Base-by-base conservation (phyloP, 2,113 vertebrate genomes). In the Monopterus albus region DNA sequence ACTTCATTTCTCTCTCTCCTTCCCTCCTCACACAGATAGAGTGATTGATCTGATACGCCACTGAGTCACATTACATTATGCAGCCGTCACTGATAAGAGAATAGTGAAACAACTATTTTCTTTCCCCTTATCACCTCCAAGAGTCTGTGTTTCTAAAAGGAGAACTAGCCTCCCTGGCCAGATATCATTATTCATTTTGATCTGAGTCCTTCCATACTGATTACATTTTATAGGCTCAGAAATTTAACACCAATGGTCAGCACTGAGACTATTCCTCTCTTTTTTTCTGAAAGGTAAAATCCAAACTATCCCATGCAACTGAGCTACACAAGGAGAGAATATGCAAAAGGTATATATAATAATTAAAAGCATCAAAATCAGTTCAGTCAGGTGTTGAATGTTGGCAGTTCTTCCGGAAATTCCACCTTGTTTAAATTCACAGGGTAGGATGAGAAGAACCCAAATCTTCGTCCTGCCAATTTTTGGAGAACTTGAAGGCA, bases 111-210 rank as follows among this genome's bases (percentile, higher is more conserved):
- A 88, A 82, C 82, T 87, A 88, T 90, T 91, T 91, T 91, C 85
- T 89, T 91, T 87, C 36, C 33, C 73, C 89, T 90, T 91, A 89
- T 91, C 90, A 89, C 70, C 45, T 79, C 61, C 36, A 38, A 79
- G 79, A 83, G 79, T 72, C 86, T 82, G 81, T 87, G 89, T 89
- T 92, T 87, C 87, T 89, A 90, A 86, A 88, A 88, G 79, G 76
- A 82, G 86, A 87, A 86, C 85, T 50, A 78, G 80, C 75, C 84
- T 87, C 69, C 52, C 56, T 52, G 68, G 70, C 79, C 86, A 82
- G 83, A 90, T 86, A 86, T 89, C 79, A 85, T 90, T 89, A 89
- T 81, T 92, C 82, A 93, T 85, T 87, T 88, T 86, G 79, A 83
- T 80, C 70, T 21, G 15, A 66, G 65, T 68, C 59, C 71, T 82